Evolutionary conservation across 2,797 vertebrate genomes (phyloP).

Genomic region (Pseudochirops cupreus): DNA sequence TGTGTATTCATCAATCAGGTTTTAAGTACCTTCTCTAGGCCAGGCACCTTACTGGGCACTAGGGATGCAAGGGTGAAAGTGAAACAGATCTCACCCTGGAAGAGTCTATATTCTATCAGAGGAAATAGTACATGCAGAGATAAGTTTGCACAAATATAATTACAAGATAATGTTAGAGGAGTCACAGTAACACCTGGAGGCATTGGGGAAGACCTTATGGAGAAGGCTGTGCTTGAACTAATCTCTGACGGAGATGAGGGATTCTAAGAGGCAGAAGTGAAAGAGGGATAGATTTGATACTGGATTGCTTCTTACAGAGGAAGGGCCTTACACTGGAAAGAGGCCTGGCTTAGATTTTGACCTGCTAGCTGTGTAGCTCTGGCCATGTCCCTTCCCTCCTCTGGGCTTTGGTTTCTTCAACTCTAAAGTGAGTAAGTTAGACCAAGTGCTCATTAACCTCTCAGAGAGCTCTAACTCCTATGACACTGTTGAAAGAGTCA

Average conservation of each 20-base stretch:
- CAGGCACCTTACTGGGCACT: no score
- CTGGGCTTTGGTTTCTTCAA: background rate
- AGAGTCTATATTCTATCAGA: background rate
- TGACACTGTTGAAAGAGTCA: background rate
- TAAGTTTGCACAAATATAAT: background rate
- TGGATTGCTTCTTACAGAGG: background rate
- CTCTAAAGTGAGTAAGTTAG: background rate
- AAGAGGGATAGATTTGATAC: background rate
- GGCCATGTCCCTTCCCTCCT: background rate
- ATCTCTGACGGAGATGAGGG: background rate
- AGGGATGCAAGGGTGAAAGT: background rate
- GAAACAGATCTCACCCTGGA: background rate
- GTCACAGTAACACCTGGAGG: background rate
- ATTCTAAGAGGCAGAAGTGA: background rate
- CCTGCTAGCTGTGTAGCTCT: background rate
- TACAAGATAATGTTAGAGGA: background rate
- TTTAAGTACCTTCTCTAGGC: background rate
- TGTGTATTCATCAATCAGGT: background rate
- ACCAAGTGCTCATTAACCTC: background rate
- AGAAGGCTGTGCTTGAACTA: background rate
- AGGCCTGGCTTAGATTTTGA: background rate
- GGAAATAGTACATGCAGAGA: background rate
- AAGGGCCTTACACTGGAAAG: background rate
- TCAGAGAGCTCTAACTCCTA: background rate
- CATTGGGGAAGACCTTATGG: background rate